Evolutionary conservation across 2,113 vertebrate species (phyloP), one percentile per base, ranked within the genome.

Genomic region (Bubo blakistoni): DNA sequence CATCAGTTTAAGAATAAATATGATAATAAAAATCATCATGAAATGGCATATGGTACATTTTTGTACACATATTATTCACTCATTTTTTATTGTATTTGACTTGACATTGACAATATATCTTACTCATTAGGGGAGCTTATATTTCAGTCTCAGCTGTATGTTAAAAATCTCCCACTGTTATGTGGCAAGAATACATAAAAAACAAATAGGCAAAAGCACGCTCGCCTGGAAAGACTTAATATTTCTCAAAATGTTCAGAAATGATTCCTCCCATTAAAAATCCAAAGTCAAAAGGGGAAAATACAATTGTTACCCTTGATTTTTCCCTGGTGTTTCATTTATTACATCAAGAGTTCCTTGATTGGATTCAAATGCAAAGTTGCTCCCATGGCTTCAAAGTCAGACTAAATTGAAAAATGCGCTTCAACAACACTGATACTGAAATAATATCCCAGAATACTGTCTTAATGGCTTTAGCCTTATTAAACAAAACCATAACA

Each of bases 341-440:
- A 87, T 95, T 95, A 97, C 96, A 95, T 95, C 91, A 94, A 94
- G 92, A 94, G 86, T 57, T 91, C 78, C 88, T 91, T 97, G 94
- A 97, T 91, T 97, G 97, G 95, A 97, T 96, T 97, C 95, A 95
- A 97, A 97, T 94, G 94, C 57, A 92, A 94, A 96, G 92, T 85
- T 97, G 88, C 92, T 97, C 97, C 96, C 91, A 89, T 87, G 86
- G 96, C 94, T 97, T 97, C 94, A 96, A 97, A 97, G 97, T 89
- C 92, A 92, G 69, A 86, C 57, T 96, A 95, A 96, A 96, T 85
- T 94, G 94, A 97, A 97, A 96, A 97, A 97, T 76, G 92, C 3
- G 0, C 83, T 95, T 94, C 77, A 95, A 25, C 92, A 94, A 92
- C 88, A 92, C 24, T 73, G 95, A 96, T 95, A 94, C 80, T 73